Base-by-base conservation (phyloP, 2,113 vertebrate species). In the Colistium nudipinnis region DNA sequence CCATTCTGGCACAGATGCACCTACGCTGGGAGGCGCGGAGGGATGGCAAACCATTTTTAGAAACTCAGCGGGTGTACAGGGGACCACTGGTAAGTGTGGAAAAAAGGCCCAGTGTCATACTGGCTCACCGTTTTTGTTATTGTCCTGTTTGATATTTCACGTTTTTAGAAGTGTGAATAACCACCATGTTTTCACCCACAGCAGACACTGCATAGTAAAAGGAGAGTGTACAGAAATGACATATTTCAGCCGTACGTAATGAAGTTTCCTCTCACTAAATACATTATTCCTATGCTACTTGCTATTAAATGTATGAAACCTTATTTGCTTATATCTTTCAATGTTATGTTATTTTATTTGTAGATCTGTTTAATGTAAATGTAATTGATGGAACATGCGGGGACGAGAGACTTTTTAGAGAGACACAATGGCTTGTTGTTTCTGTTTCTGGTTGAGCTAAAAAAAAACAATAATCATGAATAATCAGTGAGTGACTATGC, bases 21-120 rank as follows among this genome's bases (percentile, higher is more conserved):
- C 62, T 66, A 72, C 24, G 12, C 71, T 70, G 66, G 52, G 52
- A 71, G 71, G 62, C 25, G 44, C 41, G 13, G 67, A 39, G 76
- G 64, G 53, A 72, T 60, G 66, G 17, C 11, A 64, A 80, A 75
- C 44, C 78, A 86, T 89, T 90, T 92, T 90, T 93, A 91, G 90
- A 90, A 81, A 88, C 63, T 78, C 73, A 83, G 88, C 81, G 87
- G 90, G 88, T 56, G 85, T 84, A 64, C 36, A 87, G 83, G 81
- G 66, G 86, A 72, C 62, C 52, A 82, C 71, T 49, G 73, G 57
- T 82, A 78, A 84, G 74, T 82, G 79, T 78, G 81, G 84, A 88
- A 65, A 86, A 88, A 65, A 86, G 85, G 70, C 78, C 78, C 60
- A 66, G 79, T 64, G 73, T 71, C 74, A 77, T 84, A 55, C 64